Base-by-base conservation (phyloP, 2,797 vertebrate genomes). In the Neostethus bicornis region DNA sequence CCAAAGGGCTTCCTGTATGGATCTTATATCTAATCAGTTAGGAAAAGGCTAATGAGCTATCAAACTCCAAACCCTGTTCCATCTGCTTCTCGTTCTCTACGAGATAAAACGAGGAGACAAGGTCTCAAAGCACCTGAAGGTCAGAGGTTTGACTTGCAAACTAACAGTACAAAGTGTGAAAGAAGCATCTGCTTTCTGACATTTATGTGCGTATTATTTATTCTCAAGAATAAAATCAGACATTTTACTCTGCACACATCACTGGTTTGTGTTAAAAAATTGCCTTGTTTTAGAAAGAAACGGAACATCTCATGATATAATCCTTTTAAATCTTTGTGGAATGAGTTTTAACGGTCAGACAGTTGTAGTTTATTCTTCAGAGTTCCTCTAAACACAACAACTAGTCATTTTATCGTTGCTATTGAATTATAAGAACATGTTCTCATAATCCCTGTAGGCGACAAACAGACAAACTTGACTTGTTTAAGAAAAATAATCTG, bases 1-100 rank as follows among this genome's bases (percentile, higher is more conserved):
- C 61, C 38, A 0, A 49, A 66, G 60, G 71, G 47, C 13, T 45
- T 25, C 47, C 39, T 13, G 44, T 65, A 77, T 69, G 57, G 74
- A 78, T 51, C 51, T 41, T 43, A 61, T 67, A 76, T 74, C 67
- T 68, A 82, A 80, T 80, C 74, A 63, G 61, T 70, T 57, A 69
- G 65, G 66, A 73, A 86, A 75, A 70, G 52, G 61, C 69, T 80
- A 85, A 84, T 65, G 69, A 85, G 71, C 57, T 39, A 77, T 79
- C 46, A 25, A 85, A 79, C 66, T 70, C 59, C 43, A 54, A 66
- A 64, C 19, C 48, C 48, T 44, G 66, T 73, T 43, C 50, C 51
- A 55, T 72, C 53, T 20, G 64, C 61, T 71, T 53, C 70, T 70
- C 35, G 13, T 14, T 5, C 17, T 66, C 54, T 43, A 16, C 26